These are phyloP conservation scores for Norana najaformis DNA, from an alignment of 2,888 invertebrate species.

Conservation along the genomic window DNA sequence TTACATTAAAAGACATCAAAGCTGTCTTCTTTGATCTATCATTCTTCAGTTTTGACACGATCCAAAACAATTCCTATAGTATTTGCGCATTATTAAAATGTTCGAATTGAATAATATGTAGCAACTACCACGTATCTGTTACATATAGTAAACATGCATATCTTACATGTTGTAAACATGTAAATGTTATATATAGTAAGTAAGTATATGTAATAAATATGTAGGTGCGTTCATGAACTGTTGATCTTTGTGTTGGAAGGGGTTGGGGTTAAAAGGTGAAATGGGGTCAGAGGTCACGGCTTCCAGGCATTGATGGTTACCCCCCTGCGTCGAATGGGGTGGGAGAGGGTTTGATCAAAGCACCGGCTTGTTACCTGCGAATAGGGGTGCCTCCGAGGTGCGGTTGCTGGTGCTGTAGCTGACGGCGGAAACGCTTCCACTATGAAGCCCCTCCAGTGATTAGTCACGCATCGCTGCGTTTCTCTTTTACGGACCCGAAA, in stretches of 20 bases:
- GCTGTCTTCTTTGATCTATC: too few species aligned
- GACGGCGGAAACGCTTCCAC: neutral
- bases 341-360: neutral
- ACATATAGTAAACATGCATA: too few species aligned
- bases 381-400: neutral
- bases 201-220: neutral
- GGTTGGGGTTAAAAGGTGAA: too few species aligned
- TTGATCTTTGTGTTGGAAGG: neutral
- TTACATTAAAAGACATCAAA: too few species aligned
- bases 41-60: too few species aligned
- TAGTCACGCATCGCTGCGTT: neutral
- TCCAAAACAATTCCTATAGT: too few species aligned
- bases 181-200: conserved; percentile 6
- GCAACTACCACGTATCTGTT: too few species aligned
- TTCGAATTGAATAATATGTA: too few species aligned
- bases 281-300: neutral
- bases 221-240: neutral
- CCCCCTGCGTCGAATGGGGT: neutral
- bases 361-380: neutral
- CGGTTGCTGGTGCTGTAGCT: neutral
- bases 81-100: too few species aligned
- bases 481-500: neutral
- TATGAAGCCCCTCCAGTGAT: neutral
- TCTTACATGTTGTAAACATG: too few species aligned
- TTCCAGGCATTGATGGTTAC: neutral